Conservation (phyloP, 2,113 vertebrate genomes). For the Alethe diademata region DNA sequence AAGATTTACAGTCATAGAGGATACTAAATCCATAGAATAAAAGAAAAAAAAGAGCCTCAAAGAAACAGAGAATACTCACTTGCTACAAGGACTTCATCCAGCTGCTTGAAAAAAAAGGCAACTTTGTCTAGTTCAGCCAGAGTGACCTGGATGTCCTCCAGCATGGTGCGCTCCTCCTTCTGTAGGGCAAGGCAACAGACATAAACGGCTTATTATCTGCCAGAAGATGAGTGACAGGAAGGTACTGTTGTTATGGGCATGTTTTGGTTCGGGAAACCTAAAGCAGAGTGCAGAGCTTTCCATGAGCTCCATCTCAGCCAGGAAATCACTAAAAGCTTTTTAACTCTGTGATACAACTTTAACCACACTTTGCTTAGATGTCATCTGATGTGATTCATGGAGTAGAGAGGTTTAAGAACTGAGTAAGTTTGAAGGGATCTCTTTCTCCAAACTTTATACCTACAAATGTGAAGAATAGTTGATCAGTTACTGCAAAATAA, state of each 20-base stretch:
- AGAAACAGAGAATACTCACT: slow-evolving; percentile 78
- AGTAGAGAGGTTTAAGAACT: background rate
- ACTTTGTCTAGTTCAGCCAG: slow-evolving; percentile 94
- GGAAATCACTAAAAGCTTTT: background rate
- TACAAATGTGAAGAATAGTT: background rate
- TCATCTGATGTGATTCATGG: background rate
- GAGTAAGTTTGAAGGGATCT: background rate
- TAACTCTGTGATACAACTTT: background rate
- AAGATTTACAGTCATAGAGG: background rate
- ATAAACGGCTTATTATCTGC: background rate
- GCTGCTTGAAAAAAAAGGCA: slow-evolving; percentile 89
- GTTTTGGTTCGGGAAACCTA: background rate
- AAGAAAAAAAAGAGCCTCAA: background rate
- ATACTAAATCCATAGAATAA: background rate
- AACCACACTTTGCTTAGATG: background rate
- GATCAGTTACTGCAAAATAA: background rate
- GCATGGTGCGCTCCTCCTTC: slow-evolving; percentile 92
- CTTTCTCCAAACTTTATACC: background rate
- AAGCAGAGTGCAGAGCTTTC: background rate
- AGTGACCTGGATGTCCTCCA: slow-evolving; percentile 92
- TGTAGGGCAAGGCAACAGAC: slow-evolving; percentile 43
- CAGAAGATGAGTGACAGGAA: background rate
- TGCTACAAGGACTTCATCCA: slow-evolving; percentile 91
- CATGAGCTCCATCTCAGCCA: background rate
- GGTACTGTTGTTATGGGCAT: background rate